A percentile compares a stretch with the other conserved stretches of the same genome.
Conservation (phyloP, 2,888 invertebrate species). For the Pheosia gnoma region DNA sequence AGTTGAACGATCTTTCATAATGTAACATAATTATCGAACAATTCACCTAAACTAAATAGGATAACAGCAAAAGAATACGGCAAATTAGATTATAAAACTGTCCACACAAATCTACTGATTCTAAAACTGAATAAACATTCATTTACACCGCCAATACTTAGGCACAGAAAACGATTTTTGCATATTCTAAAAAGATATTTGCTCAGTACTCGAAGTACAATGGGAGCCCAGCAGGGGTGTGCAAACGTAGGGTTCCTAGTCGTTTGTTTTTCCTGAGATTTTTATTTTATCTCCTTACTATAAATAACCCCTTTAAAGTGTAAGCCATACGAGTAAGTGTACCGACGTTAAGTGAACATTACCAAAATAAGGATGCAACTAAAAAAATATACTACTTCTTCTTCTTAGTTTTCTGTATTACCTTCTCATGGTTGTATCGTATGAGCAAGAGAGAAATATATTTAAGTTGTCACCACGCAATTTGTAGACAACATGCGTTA, state of each 20-base stretch:
- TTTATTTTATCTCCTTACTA: not conserved
- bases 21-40: not conserved
- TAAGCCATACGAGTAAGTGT: no score
- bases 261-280: not conserved
- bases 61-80: not conserved
- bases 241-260: not conserved
- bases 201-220: conserved; percentile 50
- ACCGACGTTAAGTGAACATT: no score
- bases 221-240: conserved; percentile 40
- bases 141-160: conserved; percentile 29
- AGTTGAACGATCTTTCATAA: no score
- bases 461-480: no score
- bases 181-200: conserved; percentile 50
- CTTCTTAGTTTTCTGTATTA: no score
- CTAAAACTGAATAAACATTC: conserved; percentile 32
- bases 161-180: conserved; percentile 44
- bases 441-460: no score
- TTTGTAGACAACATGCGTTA: no score
- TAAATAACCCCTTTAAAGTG: no score
- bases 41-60: not conserved
- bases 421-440: no score
- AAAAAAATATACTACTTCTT: no score
- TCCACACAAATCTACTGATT: conserved; percentile 17
- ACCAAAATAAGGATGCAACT: no score
- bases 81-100: not conserved